Conservation (phyloP, 2,888 invertebrate genomes). For the Asteroscopus sphinx region DNA sequence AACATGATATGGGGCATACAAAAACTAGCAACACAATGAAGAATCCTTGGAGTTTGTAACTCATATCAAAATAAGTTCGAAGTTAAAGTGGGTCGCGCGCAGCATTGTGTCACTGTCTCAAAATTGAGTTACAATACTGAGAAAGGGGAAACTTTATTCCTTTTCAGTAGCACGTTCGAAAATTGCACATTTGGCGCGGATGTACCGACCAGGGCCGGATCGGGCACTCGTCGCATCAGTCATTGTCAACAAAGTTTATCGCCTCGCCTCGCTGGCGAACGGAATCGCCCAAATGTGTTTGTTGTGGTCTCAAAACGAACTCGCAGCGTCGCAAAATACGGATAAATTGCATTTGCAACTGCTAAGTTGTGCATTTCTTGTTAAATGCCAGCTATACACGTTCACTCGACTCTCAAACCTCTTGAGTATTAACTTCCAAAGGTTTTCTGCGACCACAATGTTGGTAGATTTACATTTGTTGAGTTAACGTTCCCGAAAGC, state of each 20-base stretch:
- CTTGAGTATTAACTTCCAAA: conserved; percentile 55
- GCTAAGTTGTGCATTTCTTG: conserved; percentile 66
- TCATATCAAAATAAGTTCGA: conserved; percentile 69
- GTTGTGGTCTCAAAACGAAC: conserved; percentile 75
- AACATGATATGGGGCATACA: conserved; percentile 7
- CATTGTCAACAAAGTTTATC: conserved; percentile 87
- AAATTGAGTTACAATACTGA: conserved; percentile 77
- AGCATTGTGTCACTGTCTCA: conserved; percentile 73
- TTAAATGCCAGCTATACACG: conserved; percentile 52
- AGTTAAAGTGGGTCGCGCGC: conserved; percentile 71
- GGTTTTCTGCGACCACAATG: conserved; percentile 36
- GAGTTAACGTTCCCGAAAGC: conserved; percentile 33
- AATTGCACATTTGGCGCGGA: conserved; percentile 75
- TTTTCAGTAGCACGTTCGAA: conserved; percentile 74
- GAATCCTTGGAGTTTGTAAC: conserved; percentile 57
- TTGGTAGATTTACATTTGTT: conserved; percentile 49
- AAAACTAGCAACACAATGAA: conserved; percentile 51
- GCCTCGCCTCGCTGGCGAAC: conserved; percentile 60
- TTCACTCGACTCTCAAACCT: conserved; percentile 36
- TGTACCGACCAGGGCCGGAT: conserved; percentile 54
- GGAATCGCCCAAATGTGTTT: conserved; percentile 80
- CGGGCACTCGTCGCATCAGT: conserved; percentile 76
- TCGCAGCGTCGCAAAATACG: conserved; percentile 55
- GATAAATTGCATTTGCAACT: conserved; percentile 65
- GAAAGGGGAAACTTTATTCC: conserved; percentile 69